Evolutionary conservation across 2,888 invertebrate species (phyloP).

Genomic region (Polia nebulosa): DNA sequence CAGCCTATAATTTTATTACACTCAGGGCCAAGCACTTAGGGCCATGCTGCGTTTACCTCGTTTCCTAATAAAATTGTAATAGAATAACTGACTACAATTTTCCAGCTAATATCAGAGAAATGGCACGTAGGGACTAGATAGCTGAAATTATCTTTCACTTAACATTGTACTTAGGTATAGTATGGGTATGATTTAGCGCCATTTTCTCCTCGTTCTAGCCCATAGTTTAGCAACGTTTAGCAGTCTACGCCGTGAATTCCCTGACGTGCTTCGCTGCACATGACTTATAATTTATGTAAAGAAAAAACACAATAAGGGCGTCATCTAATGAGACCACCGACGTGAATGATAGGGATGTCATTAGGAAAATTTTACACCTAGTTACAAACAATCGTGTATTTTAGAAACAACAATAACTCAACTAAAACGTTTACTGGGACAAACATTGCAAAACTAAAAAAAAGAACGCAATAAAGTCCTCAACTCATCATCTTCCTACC

Average conservation of each 20-base stretch:
- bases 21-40: slow-evolving; percentile 40
- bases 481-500: no score
- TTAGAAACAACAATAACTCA: neutral
- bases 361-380: neutral
- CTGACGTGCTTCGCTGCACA: slow-evolving; percentile 68
- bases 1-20: slow-evolving; percentile 43
- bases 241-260: slow-evolving; percentile 67
- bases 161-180: slow-evolving; percentile 44
- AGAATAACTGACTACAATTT: slow-evolving; percentile 55
- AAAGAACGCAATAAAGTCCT: neutral
- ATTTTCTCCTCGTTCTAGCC: slow-evolving; percentile 72
- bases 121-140: slow-evolving; percentile 51
- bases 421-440: neutral
- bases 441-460: neutral
- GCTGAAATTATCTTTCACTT: slow-evolving; percentile 67
- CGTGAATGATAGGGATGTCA: slow-evolving; percentile 69
- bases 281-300: slow-evolving; percentile 78
- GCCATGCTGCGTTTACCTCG: slow-evolving; percentile 39
- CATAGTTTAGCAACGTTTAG: slow-evolving; percentile 77
- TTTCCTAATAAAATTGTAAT: slow-evolving; percentile 58
- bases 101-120: slow-evolving; percentile 52
- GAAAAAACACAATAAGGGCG: slow-evolving; percentile 76
- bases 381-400: neutral
- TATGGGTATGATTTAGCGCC: slow-evolving; percentile 59
- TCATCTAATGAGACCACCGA: slow-evolving; percentile 87